Base-by-base conservation (phyloP, 2,888 invertebrate genomes). In the Allolobophora icterica region DNA sequence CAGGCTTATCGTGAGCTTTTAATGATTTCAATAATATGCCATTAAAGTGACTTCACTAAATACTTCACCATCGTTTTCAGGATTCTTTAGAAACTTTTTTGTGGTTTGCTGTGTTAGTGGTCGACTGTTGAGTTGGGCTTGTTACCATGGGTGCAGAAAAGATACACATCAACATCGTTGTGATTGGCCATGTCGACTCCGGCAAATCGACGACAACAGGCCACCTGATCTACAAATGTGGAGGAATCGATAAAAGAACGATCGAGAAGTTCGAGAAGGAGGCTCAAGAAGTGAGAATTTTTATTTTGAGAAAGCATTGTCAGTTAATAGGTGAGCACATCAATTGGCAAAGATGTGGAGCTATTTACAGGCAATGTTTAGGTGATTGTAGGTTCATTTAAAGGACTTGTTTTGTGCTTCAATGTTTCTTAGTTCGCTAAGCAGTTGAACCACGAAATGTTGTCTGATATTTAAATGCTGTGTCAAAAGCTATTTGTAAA, bases 181-280 rank as follows among this genome's bases (percentile, higher is more conserved):
- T 99, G 94, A 99, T 99, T 96, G 99, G 99, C 94, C 99, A 99
- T 96, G 99, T 99, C 96, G 99, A 99, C 96, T 99, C 99, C 92
- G 99, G 99, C 94, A 99, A 99, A 96, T 99, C 99, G 89, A 97
- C 97, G 96, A 98, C 95, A 91, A 95, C 95, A 91, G 99, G 99
- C 94, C 99, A 99, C 96, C 97, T 99, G 96, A 99, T 99, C 96
- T 99, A 98, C 97, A 99, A 99, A 97, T 99, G 99, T 96, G 99
- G 99, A 96, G 99, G 99, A 96, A 99, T 99, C 96, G 99, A 99
- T 97, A 99, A 99, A 96, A 97, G 99, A 97, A 98, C 99, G 96
- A 99, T 99, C 96, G 99, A 99, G 96, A 99, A 99, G 96, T 99
- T 99, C 97, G 99, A 99, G 97, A 99, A 99, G 97, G 99, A 99